phyloP scores from a whole-genome alignment of 2,888 invertebrate genomes.

The Aspidiotus rigidus region DNA sequence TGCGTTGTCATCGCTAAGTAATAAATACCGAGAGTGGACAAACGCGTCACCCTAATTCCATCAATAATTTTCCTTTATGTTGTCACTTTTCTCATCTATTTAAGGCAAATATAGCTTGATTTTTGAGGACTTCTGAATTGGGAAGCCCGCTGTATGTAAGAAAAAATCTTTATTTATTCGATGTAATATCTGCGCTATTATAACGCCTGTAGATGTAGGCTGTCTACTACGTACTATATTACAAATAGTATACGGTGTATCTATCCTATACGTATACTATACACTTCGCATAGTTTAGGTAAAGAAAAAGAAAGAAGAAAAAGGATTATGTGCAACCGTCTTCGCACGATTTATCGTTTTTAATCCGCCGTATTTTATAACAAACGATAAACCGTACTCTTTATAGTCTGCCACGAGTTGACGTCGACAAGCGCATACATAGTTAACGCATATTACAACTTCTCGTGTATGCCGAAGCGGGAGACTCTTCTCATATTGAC shows the following conservation, averaged over 20 bases:
- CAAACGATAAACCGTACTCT: neutral
- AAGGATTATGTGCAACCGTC: conserved; percentile 13
- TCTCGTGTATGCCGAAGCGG: no score
- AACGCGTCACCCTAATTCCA: conserved; percentile 31
- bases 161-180: no score
- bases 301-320: conserved; percentile 6
- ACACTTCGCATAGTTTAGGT: neutral
- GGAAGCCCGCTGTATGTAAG: no score
- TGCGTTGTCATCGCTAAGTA: conserved; percentile 26
- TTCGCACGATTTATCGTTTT: conserved; percentile 4
- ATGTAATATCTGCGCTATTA: no score
- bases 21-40: conserved; percentile 28
- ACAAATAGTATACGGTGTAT: no score
- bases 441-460: neutral
- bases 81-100: conserved; percentile 24
- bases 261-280: neutral
- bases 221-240: no score
- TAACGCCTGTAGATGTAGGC: no score
- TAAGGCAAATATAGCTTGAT: conserved; percentile 24
- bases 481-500: no score
- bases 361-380: conserved; percentile 1
- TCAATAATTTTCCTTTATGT: conserved; percentile 27
- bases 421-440: conserved; percentile 4
- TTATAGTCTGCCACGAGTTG: neutral
- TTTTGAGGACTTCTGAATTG: neutral